Conservation (phyloP, 1,140 invertebrate species). For the Drosophila baimaii region DNA sequence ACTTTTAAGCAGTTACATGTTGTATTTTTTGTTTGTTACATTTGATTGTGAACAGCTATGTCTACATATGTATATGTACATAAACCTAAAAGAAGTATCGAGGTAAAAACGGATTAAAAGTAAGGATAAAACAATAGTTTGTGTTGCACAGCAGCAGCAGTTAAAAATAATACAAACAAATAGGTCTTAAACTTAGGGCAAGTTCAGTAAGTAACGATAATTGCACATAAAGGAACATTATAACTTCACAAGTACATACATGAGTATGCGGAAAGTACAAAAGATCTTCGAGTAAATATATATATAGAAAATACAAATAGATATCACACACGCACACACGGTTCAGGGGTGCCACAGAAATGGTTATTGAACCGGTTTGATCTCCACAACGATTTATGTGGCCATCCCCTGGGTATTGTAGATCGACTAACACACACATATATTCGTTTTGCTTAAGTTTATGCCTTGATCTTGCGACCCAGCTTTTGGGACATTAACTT, state of each 20-base stretch:
- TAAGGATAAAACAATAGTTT: constrained; percentile 37
- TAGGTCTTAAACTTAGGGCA: constrained; percentile 21
- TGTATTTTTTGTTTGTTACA: constrained; percentile 71
- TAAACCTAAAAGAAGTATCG: constrained; percentile 38
- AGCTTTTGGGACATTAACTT: constrained; percentile 86
- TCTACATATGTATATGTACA: constrained; percentile 61
- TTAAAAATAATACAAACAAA: constrained; percentile 51
- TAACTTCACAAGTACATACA: constrained; percentile 18
- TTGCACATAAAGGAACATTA: constrained; percentile 52
- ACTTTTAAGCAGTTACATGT: constrained; percentile 73
- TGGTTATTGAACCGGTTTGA: not conserved
- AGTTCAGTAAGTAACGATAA: constrained; percentile 25
- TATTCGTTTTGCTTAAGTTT: constrained; percentile 46
- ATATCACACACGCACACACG: constrained; percentile 42
- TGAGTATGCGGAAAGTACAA: constrained; percentile 58
- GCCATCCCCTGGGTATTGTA: constrained; percentile 24
- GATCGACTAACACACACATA: constrained; percentile 56
- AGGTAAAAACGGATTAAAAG: constrained; percentile 24
- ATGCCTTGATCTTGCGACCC: constrained; percentile 86
- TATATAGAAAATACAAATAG: constrained; percentile 60
- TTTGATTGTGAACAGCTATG: constrained; percentile 75
- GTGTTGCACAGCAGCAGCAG: constrained; percentile 57
- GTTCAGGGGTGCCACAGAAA: constrained; percentile 4
- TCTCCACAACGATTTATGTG: not conserved
- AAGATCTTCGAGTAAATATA: constrained; percentile 55